Evolutionary conservation across 2,888 invertebrate genomes (phyloP).

Genomic region (Parapristionchus giblindavisi): DNA sequence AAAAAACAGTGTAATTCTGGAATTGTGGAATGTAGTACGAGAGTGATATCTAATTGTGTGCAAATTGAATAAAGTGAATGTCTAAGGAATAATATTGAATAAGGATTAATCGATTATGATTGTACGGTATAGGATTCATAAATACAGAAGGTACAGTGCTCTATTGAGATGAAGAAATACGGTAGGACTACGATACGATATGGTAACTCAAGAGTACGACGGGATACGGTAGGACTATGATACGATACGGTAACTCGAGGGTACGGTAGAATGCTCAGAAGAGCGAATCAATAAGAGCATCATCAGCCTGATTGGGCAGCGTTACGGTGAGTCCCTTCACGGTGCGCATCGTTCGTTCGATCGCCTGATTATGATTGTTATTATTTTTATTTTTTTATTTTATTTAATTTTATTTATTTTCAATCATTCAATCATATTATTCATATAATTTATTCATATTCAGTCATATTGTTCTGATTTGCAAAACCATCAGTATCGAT

Average conservation of each 20-base stretch:
- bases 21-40: no score
- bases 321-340: conserved; percentile 21
- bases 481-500: neutral
- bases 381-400: neutral
- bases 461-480: neutral
- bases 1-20: no score
- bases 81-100: no score
- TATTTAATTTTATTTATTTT: neutral
- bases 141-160: no score
- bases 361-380: conserved; percentile 6
- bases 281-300: conserved; percentile 13
- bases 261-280: neutral
- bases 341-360: conserved; percentile 32
- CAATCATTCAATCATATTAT: neutral
- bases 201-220: neutral
- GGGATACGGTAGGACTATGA: neutral
- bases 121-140: no score
- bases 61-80: no score
- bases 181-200: neutral
- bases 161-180: neutral
- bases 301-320: conserved; percentile 26
- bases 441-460: neutral
- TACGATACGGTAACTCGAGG: neutral
- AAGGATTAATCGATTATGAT: no score
- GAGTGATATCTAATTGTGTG: no score